Percentiles rank a stretch among this genome's conserved stretches.
Conservation (phyloP, 2,797 vertebrate genomes). For the Falco columbarius region DNA sequence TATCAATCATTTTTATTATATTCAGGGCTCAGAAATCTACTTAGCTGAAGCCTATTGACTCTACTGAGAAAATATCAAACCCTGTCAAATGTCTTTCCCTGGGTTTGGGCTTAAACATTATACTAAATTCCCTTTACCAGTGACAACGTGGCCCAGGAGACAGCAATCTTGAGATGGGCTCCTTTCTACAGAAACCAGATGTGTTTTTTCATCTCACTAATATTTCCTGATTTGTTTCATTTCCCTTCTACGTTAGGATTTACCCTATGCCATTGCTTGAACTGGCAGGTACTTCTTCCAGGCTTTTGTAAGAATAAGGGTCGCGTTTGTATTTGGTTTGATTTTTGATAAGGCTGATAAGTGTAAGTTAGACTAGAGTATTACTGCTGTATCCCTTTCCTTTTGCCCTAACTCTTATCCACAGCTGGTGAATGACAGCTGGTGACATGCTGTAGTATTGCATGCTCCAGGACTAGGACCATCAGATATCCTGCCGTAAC, state of each 20-base stretch:
- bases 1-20: neutral
- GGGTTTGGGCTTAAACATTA: neutral
- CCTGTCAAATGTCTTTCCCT: neutral
- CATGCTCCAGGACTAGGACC: neutral
- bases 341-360: neutral
- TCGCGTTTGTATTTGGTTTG: neutral
- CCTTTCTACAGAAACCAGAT: neutral
- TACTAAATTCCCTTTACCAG: neutral
- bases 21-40: neutral
- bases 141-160: neutral
- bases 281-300: neutral
- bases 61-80: neutral
- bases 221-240: neutral
- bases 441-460: neutral
- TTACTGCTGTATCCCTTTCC: neutral
- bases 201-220: neutral
- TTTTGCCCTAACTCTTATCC: neutral
- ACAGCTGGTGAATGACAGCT: accelerated
- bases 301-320: neutral
- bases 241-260: neutral
- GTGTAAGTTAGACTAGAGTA: neutral
- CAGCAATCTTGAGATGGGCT: neutral
- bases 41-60: neutral
- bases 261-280: neutral
- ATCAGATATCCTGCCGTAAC: neutral